Evolutionary conservation across 2,797 vertebrate species (phyloP), one percentile per base, ranked within the genome.

Genomic region (Amazona finschi): DNA sequence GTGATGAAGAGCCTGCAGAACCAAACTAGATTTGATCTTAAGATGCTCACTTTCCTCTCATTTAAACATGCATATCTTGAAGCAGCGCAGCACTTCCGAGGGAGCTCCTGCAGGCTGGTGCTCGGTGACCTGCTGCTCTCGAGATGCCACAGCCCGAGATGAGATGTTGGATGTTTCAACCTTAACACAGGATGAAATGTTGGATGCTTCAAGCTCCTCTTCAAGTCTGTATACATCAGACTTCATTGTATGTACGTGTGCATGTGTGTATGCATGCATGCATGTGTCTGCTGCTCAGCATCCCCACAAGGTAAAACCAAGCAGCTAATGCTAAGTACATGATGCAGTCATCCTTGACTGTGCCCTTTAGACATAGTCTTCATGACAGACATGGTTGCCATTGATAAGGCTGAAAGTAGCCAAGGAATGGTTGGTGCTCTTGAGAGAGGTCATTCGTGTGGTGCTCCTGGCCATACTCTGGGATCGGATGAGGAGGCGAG

Each of bases 361-460:
- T 31, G 49, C 30, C 47, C 38, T 72, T 96, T 97, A 99, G 92
- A 98, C 97, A 6, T 93, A 98, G 47, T 98, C 98, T 58, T 99
- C 98, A 2, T 98, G 98, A 89, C 91, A 97, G 66, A 97, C 31
- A 7, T 97, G 97, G 74, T 98, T 98, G 66, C 98, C 98, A 1
- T 99, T 99, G 94, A 98, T 98, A 16, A 99, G 96, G 61, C 98
- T 99, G 93, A 99, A 98, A 77, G 98, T 98, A 27, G 98, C 98
- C 82, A 98, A 66, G 0, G 99, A 99, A 74, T 98, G 98, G 92
- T 98, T 99, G 31, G 98, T 98, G 95, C 98, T 99, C 96, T 99
- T 99, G 71, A 99, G 97, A 3, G 99, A 99, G 38, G 98, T 99
- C 97, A 98, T 97, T 55, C 97, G 98, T 1, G 98, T 98, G 94